These are phyloP conservation scores for Strix uralensis DNA, from an alignment of 2,113 vertebrate species.

Conservation along the genomic window DNA sequence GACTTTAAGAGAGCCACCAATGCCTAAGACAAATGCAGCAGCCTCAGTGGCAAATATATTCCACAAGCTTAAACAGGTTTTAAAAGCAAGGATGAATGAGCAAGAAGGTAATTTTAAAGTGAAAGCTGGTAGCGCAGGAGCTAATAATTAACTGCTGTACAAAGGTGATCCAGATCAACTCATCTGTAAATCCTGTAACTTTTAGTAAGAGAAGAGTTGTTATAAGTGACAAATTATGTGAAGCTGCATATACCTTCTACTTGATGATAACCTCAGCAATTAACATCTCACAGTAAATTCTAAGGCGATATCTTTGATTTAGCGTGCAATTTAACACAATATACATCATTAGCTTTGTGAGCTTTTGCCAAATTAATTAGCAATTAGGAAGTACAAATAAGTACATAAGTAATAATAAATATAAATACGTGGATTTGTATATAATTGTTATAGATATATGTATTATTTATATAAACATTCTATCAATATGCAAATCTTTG, in stretches of 20 bases:
- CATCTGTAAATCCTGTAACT: conserved; percentile 49
- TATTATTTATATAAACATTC: neutral
- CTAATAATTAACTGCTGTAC: conserved; percentile 43
- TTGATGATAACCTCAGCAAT: neutral
- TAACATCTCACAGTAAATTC: conserved; percentile 19
- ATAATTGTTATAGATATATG: neutral
- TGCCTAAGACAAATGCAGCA: neutral
- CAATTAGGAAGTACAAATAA: neutral
- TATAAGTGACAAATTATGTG: neutral
- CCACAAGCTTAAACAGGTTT: neutral
- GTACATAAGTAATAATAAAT: neutral
- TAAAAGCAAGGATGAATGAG: neutral
- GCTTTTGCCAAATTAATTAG: neutral
- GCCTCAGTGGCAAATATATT: neutral
- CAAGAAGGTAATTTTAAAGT: neutral
- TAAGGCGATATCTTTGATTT: neutral
- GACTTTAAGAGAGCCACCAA: neutral
- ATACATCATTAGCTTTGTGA: neutral
- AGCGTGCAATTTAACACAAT: neutral
- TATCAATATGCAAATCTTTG: neutral
- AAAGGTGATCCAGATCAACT: conserved; percentile 45
- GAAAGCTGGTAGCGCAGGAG: neutral
- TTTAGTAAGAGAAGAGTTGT: neutral
- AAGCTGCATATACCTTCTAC: neutral
- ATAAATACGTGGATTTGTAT: neutral